phyloP scores from a whole-genome alignment of 2,113 vertebrate genomes.

The Platycercus adscitus region DNA sequence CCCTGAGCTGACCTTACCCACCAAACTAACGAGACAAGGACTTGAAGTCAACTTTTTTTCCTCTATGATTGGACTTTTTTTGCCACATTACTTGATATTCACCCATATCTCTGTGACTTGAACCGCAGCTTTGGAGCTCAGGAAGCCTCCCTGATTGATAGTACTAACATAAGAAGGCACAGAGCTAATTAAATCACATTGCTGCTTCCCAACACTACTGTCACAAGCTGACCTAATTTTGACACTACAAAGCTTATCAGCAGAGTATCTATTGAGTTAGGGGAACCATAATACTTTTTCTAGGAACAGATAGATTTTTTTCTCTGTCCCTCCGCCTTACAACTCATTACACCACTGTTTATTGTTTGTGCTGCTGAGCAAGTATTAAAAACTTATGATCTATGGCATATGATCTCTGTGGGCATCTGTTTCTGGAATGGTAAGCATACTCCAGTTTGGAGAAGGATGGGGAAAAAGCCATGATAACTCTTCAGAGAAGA shows the following conservation, averaged over 20 bases:
- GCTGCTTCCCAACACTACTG: not conserved
- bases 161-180: not conserved
- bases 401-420: not conserved
- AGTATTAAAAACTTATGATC: not conserved
- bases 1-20: not conserved
- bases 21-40: not conserved
- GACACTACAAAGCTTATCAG: not conserved
- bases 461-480: not conserved
- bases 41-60: not conserved
- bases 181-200: not conserved
- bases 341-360: not conserved
- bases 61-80: not conserved
- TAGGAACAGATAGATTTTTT: not conserved
- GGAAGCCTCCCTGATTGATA: not conserved
- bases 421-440: not conserved
- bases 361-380: not conserved
- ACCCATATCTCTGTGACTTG: not conserved
- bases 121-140: not conserved
- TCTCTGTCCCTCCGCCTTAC: not conserved
- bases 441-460: not conserved
- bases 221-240: constrained; percentile 5
- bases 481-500: not conserved
- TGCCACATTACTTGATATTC: rapidly evolving
- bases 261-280: not conserved
- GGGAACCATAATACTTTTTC: not conserved